phyloP scores from a whole-genome alignment of 2,797 vertebrate genomes.

The Merluccius polli region DNA sequence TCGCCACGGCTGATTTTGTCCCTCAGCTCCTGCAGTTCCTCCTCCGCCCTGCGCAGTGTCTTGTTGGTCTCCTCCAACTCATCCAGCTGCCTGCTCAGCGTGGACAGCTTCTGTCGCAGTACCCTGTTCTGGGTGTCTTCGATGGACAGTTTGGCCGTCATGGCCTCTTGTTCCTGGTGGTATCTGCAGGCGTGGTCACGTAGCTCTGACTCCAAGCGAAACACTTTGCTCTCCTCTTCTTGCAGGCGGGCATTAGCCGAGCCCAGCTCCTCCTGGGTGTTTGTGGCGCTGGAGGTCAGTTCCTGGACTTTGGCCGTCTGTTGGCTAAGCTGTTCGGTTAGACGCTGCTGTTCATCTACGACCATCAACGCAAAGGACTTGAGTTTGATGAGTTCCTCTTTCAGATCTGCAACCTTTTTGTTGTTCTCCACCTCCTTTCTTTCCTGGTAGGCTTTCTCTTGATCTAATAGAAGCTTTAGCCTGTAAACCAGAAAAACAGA shows the following conservation, averaged over 20 bases:
- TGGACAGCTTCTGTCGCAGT: slow-evolving; percentile 84
- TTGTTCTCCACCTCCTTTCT: slow-evolving; percentile 85
- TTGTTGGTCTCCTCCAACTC: slow-evolving; percentile 93
- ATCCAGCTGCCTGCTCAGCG: slow-evolving; percentile 87
- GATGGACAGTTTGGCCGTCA: slow-evolving; percentile 87
- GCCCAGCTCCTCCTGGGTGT: slow-evolving; percentile 81
- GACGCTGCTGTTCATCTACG: slow-evolving; percentile 92
- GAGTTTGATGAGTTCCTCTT: slow-evolving; percentile 90
- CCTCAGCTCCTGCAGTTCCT: slow-evolving; percentile 89
- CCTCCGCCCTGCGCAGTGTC: slow-evolving; percentile 85
- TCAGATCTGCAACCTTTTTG: slow-evolving; percentile 78
- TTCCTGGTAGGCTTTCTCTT: slow-evolving; percentile 84
- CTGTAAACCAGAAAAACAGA: slow-evolving; percentile 60
- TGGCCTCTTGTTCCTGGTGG: slow-evolving; percentile 83
- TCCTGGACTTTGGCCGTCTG: slow-evolving; percentile 85
- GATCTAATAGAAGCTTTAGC: slow-evolving; percentile 88
- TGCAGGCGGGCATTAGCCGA: slow-evolving; percentile 75
- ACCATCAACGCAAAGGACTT: slow-evolving; percentile 95
- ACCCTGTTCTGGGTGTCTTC: slow-evolving; percentile 90
- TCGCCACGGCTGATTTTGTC: slow-evolving; percentile 89
- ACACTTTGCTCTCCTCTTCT: slow-evolving; percentile 82
- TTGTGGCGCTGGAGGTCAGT: slow-evolving; percentile 71
- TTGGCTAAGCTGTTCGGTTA: slow-evolving; percentile 81
- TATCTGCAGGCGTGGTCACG: slow-evolving; percentile 71
- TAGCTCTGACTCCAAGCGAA: slow-evolving; percentile 81